Conservation (phyloP, 2,113 vertebrate species). For the Oceanodroma tethys region DNA sequence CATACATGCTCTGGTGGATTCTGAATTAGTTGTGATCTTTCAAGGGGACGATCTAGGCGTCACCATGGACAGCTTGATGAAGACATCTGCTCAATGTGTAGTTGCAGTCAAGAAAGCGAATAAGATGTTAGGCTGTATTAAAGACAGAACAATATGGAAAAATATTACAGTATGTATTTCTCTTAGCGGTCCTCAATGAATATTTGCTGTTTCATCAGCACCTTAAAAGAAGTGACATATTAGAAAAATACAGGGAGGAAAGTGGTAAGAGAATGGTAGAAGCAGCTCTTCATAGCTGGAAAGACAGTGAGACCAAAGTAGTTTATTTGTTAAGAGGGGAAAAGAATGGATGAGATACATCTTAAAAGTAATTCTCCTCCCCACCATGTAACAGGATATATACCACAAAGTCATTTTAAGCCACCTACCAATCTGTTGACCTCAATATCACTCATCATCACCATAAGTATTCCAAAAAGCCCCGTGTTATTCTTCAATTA, state of each 20-base stretch:
- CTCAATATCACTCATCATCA: not conserved
- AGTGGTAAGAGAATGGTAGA: not conserved
- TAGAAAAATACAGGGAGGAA: not conserved
- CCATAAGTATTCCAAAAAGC: not conserved
- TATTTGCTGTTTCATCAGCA: not conserved
- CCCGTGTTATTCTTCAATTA: not conserved
- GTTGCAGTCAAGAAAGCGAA: slow-evolving; percentile 54
- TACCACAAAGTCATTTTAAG: not conserved
- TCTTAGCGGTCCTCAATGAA: not conserved
- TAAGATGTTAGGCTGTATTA: slow-evolving; percentile 56
- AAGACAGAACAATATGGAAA: slow-evolving; percentile 47
- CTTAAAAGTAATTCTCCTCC: not conserved
- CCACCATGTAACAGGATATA: not conserved
- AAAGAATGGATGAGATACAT: not conserved
- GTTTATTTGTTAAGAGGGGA: not conserved
- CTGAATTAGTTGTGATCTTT: slow-evolving; percentile 47
- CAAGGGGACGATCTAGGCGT: slow-evolving; percentile 36
- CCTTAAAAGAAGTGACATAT: not conserved
- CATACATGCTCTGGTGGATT: not conserved
- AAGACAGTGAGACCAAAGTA: not conserved
- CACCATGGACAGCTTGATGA: slow-evolving; percentile 30
- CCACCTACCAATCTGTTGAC: not conserved
- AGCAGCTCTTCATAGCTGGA: not conserved
- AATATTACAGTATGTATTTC: slow-evolving; percentile 18
- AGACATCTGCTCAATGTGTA: slow-evolving; percentile 48